These are phyloP conservation scores for Neelides folsomi DNA, from an alignment of 2,888 invertebrate genomes.

Conservation along the genomic window DNA sequence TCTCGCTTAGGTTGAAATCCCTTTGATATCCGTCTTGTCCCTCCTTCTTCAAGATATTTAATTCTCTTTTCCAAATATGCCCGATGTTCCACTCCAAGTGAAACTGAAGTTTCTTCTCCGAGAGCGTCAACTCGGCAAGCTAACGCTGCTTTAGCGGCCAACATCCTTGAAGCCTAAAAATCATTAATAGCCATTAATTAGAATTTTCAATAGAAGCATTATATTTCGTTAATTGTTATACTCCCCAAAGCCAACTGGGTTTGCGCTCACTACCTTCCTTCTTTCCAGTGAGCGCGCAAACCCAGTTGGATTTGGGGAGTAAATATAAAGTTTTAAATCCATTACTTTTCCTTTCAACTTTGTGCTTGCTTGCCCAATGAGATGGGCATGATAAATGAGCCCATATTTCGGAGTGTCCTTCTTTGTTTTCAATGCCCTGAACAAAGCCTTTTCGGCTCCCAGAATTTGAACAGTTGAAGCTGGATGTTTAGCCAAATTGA, in stretches of 20 bases:
- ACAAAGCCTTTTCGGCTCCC: conserved; percentile 95
- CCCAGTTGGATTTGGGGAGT: background rate
- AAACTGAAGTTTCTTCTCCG: conserved; percentile 71
- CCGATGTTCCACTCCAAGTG: conserved; percentile 77
- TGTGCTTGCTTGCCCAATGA: conserved; percentile 76
- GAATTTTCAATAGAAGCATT: background rate
- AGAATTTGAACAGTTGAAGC: conserved; percentile 96
- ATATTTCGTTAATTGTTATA: too few species aligned
- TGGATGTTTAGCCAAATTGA: conserved; percentile 93
- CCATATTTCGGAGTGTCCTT: conserved; percentile 99
- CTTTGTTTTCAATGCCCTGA: conserved; percentile 90
- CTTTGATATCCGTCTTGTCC: conserved; percentile 46
- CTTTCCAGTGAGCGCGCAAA: background rate
- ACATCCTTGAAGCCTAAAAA: conserved; percentile 61
- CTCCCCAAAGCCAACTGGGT: too few species aligned
- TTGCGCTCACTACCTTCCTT: too few species aligned
- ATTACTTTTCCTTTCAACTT: conserved; percentile 69
- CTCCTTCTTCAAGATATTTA: conserved; percentile 63
- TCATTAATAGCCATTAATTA: background rate
- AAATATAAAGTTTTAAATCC: background rate
- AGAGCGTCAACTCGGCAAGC: conserved; percentile 91
- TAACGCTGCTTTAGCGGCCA: conserved; percentile 90
- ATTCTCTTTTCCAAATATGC: conserved; percentile 73
- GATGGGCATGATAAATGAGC: conserved; percentile 65
- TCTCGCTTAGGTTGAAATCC: conserved; percentile 47